A percentile compares a stretch with the other conserved stretches of the same genome.
Evolutionary conservation across 2,113 vertebrate species (phyloP).

Genomic region (Brachionichthys hirsutus): DNA sequence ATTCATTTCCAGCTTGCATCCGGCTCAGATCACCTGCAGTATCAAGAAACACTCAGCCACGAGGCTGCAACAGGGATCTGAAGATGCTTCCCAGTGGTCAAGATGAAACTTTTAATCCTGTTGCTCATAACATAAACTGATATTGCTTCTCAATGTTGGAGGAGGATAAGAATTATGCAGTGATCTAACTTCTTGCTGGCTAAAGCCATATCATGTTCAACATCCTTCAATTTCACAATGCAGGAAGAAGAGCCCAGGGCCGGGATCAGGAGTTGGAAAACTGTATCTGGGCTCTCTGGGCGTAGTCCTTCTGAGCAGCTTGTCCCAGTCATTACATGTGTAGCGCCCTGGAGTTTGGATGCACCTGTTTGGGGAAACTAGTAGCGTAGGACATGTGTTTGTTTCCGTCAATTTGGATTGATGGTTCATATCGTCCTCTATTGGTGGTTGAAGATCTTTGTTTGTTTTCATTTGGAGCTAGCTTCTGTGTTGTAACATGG

Average conservation of each 20-base stretch:
- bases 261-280: constrained; percentile 28
- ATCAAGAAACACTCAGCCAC: constrained; percentile 34
- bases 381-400: too few species aligned
- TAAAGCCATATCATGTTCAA: constrained; percentile 44
- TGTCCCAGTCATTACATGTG: constrained; percentile 48
- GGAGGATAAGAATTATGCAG: constrained; percentile 51
- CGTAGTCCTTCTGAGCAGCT: constrained; percentile 18
- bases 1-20: constrained; percentile 34
- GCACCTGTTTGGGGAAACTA: too few species aligned
- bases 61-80: constrained; percentile 37
- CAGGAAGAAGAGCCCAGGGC: constrained; percentile 20
- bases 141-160: constrained; percentile 50
- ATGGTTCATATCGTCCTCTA: too few species aligned
- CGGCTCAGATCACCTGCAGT: constrained; percentile 37
- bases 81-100: constrained; percentile 45
- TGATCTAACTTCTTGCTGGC: constrained; percentile 41
- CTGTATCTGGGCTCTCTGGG: constrained; percentile 32
- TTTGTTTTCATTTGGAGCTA: too few species aligned
- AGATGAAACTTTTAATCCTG: constrained; percentile 56
- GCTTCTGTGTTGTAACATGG: too few species aligned
- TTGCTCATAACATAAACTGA: constrained; percentile 46
- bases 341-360: too few species aligned
- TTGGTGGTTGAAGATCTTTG: too few species aligned
- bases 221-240: constrained; percentile 35
- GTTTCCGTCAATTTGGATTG: too few species aligned